Conservation (phyloP, 2,888 invertebrate genomes). For the Drosophila kuntzei region DNA sequence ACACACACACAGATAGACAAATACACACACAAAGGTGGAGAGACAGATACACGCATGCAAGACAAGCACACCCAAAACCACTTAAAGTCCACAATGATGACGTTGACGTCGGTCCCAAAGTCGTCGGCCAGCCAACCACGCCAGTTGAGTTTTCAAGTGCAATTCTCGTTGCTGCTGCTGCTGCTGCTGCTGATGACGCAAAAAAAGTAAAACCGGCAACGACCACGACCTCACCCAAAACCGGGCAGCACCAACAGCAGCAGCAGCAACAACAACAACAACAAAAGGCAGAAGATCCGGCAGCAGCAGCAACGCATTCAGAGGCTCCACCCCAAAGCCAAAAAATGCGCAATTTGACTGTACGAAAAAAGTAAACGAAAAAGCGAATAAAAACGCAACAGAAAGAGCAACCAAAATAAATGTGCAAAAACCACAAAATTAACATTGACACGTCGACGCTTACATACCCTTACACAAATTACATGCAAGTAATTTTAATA, state of each 20-base stretch:
- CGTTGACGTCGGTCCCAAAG: slow-evolving; percentile 69
- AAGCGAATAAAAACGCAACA: slow-evolving; percentile 69
- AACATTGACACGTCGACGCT: slow-evolving; percentile 50
- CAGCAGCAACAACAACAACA: slow-evolving; percentile 37
- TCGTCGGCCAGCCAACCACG: slow-evolving; percentile 58
- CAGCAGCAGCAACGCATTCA: slow-evolving; percentile 54
- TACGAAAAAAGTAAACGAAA: slow-evolving; percentile 71
- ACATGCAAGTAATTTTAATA: neutral
- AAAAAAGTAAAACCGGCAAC: slow-evolving; percentile 73
- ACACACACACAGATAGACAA: slow-evolving; percentile 33
- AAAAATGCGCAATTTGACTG: slow-evolving; percentile 79
- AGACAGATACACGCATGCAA: slow-evolving; percentile 55
- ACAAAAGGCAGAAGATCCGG: slow-evolving; percentile 64
- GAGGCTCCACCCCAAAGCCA: slow-evolving; percentile 79
- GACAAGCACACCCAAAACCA: slow-evolving; percentile 77
- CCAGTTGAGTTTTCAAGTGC: slow-evolving; percentile 81
- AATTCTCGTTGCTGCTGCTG: slow-evolving; percentile 49
- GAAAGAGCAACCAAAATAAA: slow-evolving; percentile 76
- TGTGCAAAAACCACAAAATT: slow-evolving; percentile 50
- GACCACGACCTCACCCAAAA: slow-evolving; percentile 78
- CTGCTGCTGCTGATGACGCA: slow-evolving; percentile 68
- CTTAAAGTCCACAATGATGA: slow-evolving; percentile 80
- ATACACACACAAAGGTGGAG: slow-evolving; percentile 34
- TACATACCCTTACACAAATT: slow-evolving; percentile 40
- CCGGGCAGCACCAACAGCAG: slow-evolving; percentile 44